Evolutionary conservation across 1,140 invertebrate species (phyloP).

Genomic region (Philotrypesis tridentata): DNA sequence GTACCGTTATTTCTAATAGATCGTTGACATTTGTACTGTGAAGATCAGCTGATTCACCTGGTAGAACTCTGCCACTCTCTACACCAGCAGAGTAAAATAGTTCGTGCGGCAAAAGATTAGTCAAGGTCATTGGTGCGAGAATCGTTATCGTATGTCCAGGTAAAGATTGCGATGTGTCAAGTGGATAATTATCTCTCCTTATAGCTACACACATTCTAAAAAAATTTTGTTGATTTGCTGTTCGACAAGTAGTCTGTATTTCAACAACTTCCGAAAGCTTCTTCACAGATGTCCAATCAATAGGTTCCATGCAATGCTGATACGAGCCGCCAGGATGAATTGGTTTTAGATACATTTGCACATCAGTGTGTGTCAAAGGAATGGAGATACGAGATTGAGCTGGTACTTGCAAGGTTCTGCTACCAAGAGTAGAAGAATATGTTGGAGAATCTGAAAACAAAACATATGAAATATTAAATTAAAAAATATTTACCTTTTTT

Average conservation of each 20-base stretch:
- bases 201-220: conserved; percentile 87
- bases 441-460: conserved; percentile 35
- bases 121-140: conserved; percentile 86
- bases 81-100: conserved; percentile 78
- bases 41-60: conserved; percentile 75
- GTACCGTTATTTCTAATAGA: conserved; percentile 81
- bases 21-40: conserved; percentile 77
- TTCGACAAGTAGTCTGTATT: conserved; percentile 67
- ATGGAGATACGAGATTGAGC: conserved; percentile 75
- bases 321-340: conserved; percentile 69
- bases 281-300: conserved; percentile 80
- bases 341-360: conserved; percentile 78
- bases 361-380: conserved; percentile 78
- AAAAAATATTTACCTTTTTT: not conserved
- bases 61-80: conserved; percentile 77
- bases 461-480: conserved; percentile 1
- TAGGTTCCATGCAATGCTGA: conserved; percentile 77
- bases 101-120: conserved; percentile 85
- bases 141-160: conserved; percentile 91
- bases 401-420: conserved; percentile 66
- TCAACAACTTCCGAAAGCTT: conserved; percentile 76
- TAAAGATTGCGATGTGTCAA: conserved; percentile 75
- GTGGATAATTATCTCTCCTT: conserved; percentile 86
- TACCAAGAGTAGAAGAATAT: conserved; percentile 41
- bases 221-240: conserved; percentile 65